These are phyloP conservation scores for Leucophenga maculata DNA, from an alignment of 2,888 invertebrate genomes.

Conservation along the genomic window DNA sequence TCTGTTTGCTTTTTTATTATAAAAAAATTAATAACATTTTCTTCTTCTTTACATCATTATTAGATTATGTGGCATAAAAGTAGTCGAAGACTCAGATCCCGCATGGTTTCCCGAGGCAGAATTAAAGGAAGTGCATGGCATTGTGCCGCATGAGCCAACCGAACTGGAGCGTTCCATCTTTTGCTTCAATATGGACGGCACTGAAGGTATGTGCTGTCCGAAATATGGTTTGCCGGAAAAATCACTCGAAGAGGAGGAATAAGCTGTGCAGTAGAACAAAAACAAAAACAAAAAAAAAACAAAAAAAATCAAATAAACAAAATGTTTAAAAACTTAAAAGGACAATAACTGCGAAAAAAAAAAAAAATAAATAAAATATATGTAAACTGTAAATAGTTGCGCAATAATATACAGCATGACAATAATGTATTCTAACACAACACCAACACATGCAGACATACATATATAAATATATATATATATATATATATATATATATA, in stretches of 20 bases:
- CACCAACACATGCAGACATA: too few species aligned
- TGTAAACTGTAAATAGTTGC: conserved; percentile 54
- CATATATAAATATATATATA: too few species aligned
- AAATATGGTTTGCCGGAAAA: conserved; percentile 73
- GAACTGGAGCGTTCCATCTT: conserved; percentile 84
- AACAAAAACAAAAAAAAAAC: neutral
- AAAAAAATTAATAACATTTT: neutral
- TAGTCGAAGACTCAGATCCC: conserved; percentile 90
- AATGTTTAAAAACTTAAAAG: neutral
- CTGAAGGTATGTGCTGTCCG: conserved; percentile 87
- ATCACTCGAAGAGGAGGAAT: conserved; percentile 71
- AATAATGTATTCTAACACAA: too few species aligned
- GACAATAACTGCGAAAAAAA: too few species aligned
- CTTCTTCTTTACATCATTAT: neutral
- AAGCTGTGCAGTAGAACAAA: conserved; percentile 33
- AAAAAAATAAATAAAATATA: too few species aligned
- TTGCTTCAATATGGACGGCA: conserved; percentile 87
- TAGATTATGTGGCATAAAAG: conserved; percentile 84
- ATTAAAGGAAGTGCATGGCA: conserved; percentile 89
- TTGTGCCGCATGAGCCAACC: conserved; percentile 87
- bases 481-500: too few species aligned
- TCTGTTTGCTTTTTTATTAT: too few species aligned
- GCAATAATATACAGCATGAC: conserved; percentile 35
- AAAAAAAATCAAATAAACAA: conserved; percentile 28
- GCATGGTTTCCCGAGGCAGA: conserved; percentile 94